Percentiles rank a stretch among this genome's conserved stretches.
phyloP scores from a whole-genome alignment of 1,140 invertebrate genomes.

The Apis laboriosa region DNA sequence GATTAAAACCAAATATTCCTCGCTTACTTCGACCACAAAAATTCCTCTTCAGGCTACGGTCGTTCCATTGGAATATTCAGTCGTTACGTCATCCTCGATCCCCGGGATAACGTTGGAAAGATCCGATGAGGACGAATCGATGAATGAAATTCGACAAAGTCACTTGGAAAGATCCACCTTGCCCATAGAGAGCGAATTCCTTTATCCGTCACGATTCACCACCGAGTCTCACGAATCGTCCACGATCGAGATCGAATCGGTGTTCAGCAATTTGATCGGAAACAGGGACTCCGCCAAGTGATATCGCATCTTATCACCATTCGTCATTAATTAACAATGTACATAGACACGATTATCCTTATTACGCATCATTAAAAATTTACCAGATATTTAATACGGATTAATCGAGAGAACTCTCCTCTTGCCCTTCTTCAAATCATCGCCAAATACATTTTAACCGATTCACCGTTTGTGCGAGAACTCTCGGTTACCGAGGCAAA shows the following conservation, averaged over 20 bases:
- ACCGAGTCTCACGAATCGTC: constrained; percentile 77
- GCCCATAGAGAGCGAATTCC: constrained; percentile 76
- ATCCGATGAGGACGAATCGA: constrained; percentile 54
- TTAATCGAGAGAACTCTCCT: neutral
- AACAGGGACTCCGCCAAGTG: constrained; percentile 36
- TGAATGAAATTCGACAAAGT: constrained; percentile 72
- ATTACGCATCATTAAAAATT: constrained; percentile 19
- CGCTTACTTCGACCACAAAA: constrained; percentile 71
- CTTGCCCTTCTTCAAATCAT: neutral
- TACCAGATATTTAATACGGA: neutral
- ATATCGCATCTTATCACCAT: neutral
- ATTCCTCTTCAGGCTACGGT: constrained; percentile 64
- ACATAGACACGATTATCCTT: constrained; percentile 23
- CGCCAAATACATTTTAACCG: neutral
- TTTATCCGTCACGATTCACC: constrained; percentile 64
- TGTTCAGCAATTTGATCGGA: constrained; percentile 76
- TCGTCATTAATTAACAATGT: constrained; percentile 28
- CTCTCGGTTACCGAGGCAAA: neutral
- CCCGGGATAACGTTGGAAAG: constrained; percentile 23
- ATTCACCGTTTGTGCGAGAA: no score
- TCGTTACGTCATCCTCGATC: neutral
- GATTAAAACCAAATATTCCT: constrained; percentile 78
- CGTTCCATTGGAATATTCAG: neutral
- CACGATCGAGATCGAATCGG: constrained; percentile 79
- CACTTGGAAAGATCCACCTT: constrained; percentile 74